Percentiles rank a stretch among this genome's conserved stretches.
Conservation (phyloP, 2,888 invertebrate species). For the Andrena praecox region DNA sequence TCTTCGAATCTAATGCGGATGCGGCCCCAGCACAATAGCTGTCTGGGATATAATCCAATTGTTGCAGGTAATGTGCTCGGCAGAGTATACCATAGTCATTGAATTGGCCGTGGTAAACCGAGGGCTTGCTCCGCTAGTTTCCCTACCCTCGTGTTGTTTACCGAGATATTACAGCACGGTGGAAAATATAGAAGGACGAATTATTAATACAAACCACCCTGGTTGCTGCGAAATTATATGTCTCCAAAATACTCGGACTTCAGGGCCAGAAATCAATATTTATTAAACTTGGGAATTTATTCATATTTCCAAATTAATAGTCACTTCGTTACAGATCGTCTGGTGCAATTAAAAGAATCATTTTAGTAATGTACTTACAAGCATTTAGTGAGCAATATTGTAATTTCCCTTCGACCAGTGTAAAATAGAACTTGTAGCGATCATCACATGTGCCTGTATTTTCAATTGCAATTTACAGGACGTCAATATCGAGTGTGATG, state of each 20-base stretch:
- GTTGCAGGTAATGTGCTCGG: slow-evolving; percentile 51
- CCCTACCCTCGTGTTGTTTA: slow-evolving; percentile 29
- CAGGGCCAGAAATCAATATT: background rate
- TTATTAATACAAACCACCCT: slow-evolving; percentile 35
- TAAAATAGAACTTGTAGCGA: background rate
- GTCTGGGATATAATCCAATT: slow-evolving; percentile 52
- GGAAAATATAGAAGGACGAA: slow-evolving; percentile 34
- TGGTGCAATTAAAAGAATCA: no score
- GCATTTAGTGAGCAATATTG: background rate
- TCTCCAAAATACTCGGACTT: background rate
- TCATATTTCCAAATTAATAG: background rate
- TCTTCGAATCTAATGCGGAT: slow-evolving; percentile 48
- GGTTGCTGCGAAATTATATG: background rate
- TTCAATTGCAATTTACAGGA: slow-evolving; percentile 1
- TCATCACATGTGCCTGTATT: background rate
- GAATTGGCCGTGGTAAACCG: slow-evolving; percentile 59
- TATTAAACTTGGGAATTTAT: background rate
- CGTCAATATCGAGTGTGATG: slow-evolving; percentile 4
- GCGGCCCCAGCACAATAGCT: slow-evolving; percentile 30
- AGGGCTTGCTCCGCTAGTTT: slow-evolving; percentile 49
- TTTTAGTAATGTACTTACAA: background rate
- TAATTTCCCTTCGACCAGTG: background rate
- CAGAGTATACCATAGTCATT: slow-evolving; percentile 51
- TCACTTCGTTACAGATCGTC: background rate
- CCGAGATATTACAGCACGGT: slow-evolving; percentile 38